Evolutionary conservation across 2,113 vertebrate genomes (phyloP), one percentile per base, ranked within the genome.

Genomic region (Rhinoptilus africanus): DNA sequence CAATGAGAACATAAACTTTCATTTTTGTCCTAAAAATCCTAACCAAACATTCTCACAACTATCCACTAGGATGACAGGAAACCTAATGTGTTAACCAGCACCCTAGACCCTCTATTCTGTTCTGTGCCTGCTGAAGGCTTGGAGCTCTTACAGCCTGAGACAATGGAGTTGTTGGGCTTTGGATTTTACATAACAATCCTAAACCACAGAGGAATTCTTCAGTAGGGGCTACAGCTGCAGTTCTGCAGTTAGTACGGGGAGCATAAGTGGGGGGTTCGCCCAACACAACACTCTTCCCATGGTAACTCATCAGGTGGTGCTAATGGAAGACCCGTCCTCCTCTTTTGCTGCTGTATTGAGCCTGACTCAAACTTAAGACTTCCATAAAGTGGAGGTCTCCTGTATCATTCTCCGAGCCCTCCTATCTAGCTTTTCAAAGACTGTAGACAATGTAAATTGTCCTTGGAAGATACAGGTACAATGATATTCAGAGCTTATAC

Each of bases 1-100:
- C 7, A 56, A 12, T 1, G 4, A 39, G 47, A 51, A 8, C 0
- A 1, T 0, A 51, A 37, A 13, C 13, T n/a, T 74, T 5, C 28
- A 24, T 13, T 16, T 53, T 2, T 11, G 18, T 9, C 9, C 7
- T 60, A 56, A 35, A 89, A 84, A 81, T 45, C 19, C 51, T 39
- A 78, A 47, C 24, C 41, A 56, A 75, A 41, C 2, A 21, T 16
- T 56, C 26, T 32, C 14, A 12, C 45, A n/a, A 4, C 12, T 14
- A 35, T 6, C 47, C 86, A 18, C 35, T 35, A 28, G 23, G 30
- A 39, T 7, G 17, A 35, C 10, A 60, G 34, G 5, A 39, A 78
- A 19, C 9, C 30, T 43, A 35, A 17, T 41, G 47, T 43, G 20
- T 28, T 87, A 47, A 45, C 27, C 57, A 37, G 22, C 30, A 3